A percentile compares a stretch with the other conserved stretches of the same genome.
These are phyloP conservation scores for Synanthedon formicaeformis DNA, from an alignment of 2,888 invertebrate genomes.

Conservation along the genomic window DNA sequence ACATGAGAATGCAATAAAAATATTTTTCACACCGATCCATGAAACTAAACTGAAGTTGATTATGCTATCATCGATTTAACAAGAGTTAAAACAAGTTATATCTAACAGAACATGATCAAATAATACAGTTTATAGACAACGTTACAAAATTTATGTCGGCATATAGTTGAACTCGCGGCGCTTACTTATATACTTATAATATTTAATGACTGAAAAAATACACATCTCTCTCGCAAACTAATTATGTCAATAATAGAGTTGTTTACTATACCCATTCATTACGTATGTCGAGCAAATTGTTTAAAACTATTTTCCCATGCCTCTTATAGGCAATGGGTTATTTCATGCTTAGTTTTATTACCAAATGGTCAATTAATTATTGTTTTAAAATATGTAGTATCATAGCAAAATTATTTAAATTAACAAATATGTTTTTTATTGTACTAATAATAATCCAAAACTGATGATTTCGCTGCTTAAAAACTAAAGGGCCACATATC, in stretches of 20 bases:
- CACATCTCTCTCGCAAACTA: constrained; percentile 28
- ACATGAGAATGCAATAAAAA: too few relatives aligned
- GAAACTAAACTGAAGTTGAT: too few relatives aligned
- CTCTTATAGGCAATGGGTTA: constrained; percentile 12
- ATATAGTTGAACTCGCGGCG: constrained; percentile 16
- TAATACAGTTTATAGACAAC: constrained; percentile 23
- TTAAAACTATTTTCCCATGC: constrained; percentile 42
- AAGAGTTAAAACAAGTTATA: background rate
- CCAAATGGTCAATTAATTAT: constrained; percentile 1
- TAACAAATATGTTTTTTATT: too few relatives aligned
- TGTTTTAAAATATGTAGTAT: too few relatives aligned
- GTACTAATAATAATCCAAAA: too few relatives aligned
- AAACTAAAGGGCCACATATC: too few relatives aligned
- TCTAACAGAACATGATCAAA: constrained; percentile 16
- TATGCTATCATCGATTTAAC: too few relatives aligned
- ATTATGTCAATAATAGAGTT: constrained; percentile 55
- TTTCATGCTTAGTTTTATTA: constrained; percentile 19
- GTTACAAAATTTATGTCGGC: constrained; percentile 23
- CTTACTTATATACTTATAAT: constrained; percentile 17
- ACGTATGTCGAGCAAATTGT: constrained; percentile 37
- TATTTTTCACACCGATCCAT: too few relatives aligned
- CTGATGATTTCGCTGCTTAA: too few relatives aligned
- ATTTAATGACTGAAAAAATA: constrained; percentile 31
- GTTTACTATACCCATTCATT: constrained; percentile 35
- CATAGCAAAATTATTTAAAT: too few relatives aligned